A percentile compares a stretch with the other conserved stretches of the same genome.
These are phyloP conservation scores for Corythornis vintsioides DNA, from an alignment of 2,113 vertebrate genomes.

Conservation along the genomic window DNA sequence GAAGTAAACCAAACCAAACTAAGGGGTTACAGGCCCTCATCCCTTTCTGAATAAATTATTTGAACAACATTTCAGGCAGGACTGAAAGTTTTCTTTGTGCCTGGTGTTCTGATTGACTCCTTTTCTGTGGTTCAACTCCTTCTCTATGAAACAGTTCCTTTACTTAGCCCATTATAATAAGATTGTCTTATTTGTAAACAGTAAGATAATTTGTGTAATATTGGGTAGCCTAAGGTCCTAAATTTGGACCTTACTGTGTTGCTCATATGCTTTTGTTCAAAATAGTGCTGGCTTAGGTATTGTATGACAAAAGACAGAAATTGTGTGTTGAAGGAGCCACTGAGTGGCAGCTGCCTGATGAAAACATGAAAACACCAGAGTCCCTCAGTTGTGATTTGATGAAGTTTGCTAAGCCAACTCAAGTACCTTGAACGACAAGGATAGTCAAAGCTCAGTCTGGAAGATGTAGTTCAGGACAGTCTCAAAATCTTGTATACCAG, in stretches of 20 bases:
- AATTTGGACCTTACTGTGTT: neutral
- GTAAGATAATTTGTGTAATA: neutral
- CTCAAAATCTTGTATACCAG: neutral
- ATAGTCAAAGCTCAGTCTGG: neutral
- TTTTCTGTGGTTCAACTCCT: neutral
- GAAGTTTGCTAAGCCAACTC: neutral
- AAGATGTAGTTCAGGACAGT: neutral
- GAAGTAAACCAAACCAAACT: neutral
- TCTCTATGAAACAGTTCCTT: neutral
- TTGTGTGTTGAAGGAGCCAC: neutral
- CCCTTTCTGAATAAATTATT: neutral
- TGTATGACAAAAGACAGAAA: neutral
- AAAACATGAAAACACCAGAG: neutral
- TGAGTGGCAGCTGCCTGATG: neutral
- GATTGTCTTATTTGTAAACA: neutral
- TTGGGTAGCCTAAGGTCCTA: neutral
- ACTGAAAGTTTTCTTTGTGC: neutral
- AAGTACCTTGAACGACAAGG: neutral
- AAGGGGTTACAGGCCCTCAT: neutral
- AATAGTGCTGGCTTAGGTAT: neutral
- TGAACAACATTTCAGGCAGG: neutral
- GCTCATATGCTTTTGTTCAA: neutral
- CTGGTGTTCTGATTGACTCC: neutral
- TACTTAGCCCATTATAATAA: neutral
- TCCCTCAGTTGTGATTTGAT: neutral